Base-by-base conservation (phyloP, 2,888 invertebrate genomes). In the Heliconius cydno region DNA sequence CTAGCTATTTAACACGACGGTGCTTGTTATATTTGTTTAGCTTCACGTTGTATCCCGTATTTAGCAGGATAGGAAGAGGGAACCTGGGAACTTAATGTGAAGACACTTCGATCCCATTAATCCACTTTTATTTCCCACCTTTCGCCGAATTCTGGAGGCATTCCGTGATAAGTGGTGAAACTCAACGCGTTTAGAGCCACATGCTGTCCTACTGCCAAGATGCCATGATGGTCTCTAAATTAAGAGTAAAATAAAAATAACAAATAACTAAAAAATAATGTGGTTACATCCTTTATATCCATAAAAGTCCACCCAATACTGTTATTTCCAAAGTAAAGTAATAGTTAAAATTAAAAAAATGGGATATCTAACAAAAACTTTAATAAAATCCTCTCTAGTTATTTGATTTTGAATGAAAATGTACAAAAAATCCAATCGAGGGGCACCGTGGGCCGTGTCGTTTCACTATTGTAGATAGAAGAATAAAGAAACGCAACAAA, bases 401-500 rank as follows among this genome's bases (percentile, higher is more conserved):
- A 73, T 78, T 78, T 73, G 78, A 73, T 78, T 78, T 72, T 71
- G 28, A 52, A 73, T 34, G 65, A 57, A 67, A 60, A 52, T 6
- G 28, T 38, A 73, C 57, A 73, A 73, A 78, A 78, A 78, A 78
- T 63, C 73, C 78, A 78, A 73, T 78, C 73, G 67, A 38, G 34
- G 38, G 57, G 5, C 38, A 67, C 66, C 73, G 57, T 66, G 57
- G 57, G 57, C 73, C 66, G 66, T 67, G 74, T 67, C 79, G 74
- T 25, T 30, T 15, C 60, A 68, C 41, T 46, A 75, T 75, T 79
- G 79, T 75, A 30, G 34, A 15, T 57, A n/a, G 60, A 73, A 15
- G 65, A 25, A 76, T 71, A 71, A 79, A 79, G 79, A 76, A 76
- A 67, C 60, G 66, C n/a, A 67, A 79, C 52, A 76, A 76, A 76